phyloP scores from a whole-genome alignment of 1,140 invertebrate species.

The Plectrocnemia conspersa region DNA sequence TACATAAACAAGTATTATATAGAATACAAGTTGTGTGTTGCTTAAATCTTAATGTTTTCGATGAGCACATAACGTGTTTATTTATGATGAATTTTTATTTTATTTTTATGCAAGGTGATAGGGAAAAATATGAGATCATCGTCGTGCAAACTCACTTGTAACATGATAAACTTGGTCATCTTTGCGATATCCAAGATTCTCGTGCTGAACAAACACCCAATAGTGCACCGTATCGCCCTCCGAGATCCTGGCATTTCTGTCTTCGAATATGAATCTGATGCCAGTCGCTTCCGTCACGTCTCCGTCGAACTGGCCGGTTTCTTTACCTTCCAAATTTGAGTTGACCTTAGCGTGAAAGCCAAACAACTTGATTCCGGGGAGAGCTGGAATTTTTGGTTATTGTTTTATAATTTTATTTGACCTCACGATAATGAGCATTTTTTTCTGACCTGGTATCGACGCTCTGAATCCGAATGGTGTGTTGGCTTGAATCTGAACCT shows the following conservation, averaged over 20 bases:
- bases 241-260: constrained; percentile 34
- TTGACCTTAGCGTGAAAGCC: constrained; percentile 40
- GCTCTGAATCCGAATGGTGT: constrained; percentile 39
- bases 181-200: constrained; percentile 37
- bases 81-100: too few species aligned
- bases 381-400: constrained; percentile 36
- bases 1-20: too few species aligned
- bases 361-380: constrained; percentile 36
- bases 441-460: constrained; percentile 38
- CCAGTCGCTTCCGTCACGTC: constrained; percentile 32
- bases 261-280: constrained; percentile 32
- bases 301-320: constrained; percentile 35
- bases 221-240: constrained; percentile 38
- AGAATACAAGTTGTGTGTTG: too few species aligned
- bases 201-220: constrained; percentile 40
- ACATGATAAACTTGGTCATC: constrained; percentile 36
- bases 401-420: background rate
- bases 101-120: too few species aligned
- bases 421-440: background rate
- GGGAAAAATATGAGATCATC: background rate
- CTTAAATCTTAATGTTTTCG: too few species aligned
- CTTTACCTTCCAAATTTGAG: constrained; percentile 31
- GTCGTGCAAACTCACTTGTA: constrained; percentile 28
- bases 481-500: constrained; percentile 37
- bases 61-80: too few species aligned